These are phyloP conservation scores for Drosophila kanekoi DNA, from an alignment of 2,888 invertebrate species.

Conservation along the genomic window DNA sequence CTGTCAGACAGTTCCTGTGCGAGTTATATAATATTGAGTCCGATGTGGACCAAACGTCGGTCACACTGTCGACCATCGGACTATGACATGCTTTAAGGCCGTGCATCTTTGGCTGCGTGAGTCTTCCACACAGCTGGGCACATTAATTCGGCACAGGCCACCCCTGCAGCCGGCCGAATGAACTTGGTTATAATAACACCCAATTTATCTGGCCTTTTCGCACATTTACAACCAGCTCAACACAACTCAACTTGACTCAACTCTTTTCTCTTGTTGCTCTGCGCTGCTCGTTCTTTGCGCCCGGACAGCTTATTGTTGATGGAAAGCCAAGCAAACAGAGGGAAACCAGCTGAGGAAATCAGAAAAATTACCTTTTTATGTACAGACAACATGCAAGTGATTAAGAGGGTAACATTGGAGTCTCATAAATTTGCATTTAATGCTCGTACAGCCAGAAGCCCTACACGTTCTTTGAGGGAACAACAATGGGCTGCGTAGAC, in stretches of 20 bases:
- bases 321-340: conserved; percentile 25
- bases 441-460: conserved; percentile 9
- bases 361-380: conserved; percentile 21
- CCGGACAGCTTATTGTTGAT: conserved; percentile 21
- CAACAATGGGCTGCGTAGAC: conserved; percentile 3
- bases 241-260: conserved; percentile 14
- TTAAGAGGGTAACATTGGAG: conserved; percentile 42
- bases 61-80: background rate
- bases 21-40: too few relatives aligned
- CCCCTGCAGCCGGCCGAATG: conserved; percentile 19
- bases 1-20: too few relatives aligned
- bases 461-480: background rate
- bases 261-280: conserved; percentile 14
- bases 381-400: conserved; percentile 37
- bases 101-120: conserved; percentile 4
- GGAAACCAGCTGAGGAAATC: background rate
- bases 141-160: conserved; percentile 26
- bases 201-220: conserved; percentile 71
- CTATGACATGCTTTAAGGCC: background rate
- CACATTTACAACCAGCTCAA: conserved; percentile 65
- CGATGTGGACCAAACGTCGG: background rate
- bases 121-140: conserved; percentile 27
- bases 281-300: background rate
- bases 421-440: conserved; percentile 48
- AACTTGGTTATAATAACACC: conserved; percentile 60